These are phyloP conservation scores for Fukomys damarensis DNA, from an alignment of 2,113 vertebrate genomes.

Conservation along the genomic window DNA sequence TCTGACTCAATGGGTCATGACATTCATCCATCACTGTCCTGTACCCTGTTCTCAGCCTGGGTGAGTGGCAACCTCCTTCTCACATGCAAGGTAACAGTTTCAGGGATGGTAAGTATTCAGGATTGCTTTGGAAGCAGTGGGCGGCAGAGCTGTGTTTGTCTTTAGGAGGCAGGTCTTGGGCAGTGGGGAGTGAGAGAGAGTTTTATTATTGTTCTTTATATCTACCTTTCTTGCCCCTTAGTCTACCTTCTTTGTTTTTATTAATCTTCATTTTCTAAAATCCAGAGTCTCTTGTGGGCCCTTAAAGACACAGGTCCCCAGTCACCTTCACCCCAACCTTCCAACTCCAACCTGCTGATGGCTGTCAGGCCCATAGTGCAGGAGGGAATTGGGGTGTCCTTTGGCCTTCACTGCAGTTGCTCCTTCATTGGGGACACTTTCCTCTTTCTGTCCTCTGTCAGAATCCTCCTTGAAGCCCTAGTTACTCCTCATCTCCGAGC, in stretches of 20 bases:
- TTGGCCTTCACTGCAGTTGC: not conserved
- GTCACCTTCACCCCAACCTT: too few relatives aligned
- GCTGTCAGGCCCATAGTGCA: accelerated
- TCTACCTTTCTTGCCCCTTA: not conserved
- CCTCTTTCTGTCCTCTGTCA: not conserved
- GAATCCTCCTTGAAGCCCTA: not conserved
- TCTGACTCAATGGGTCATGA: not conserved
- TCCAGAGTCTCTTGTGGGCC: not conserved
- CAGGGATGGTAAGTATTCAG: not conserved
- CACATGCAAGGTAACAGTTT: not conserved
- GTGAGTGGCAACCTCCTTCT: not conserved
- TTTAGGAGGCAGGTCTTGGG: not conserved
- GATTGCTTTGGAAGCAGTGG: not conserved
- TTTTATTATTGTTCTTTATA: not conserved
- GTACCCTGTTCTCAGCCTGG: not conserved
- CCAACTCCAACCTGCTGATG: accelerated
- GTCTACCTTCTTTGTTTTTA: not conserved
- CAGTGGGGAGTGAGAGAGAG: not conserved
- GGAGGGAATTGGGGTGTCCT: not conserved
- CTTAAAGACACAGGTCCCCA: not conserved
- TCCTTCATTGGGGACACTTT: not conserved
- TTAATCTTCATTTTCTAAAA: constrained; percentile 14
- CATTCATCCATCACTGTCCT: not conserved
- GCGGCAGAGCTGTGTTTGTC: not conserved
- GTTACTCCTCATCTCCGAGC: too few relatives aligned